These are phyloP conservation scores for Channa striata DNA, from an alignment of 2,797 vertebrate genomes.

Conservation along the genomic window DNA sequence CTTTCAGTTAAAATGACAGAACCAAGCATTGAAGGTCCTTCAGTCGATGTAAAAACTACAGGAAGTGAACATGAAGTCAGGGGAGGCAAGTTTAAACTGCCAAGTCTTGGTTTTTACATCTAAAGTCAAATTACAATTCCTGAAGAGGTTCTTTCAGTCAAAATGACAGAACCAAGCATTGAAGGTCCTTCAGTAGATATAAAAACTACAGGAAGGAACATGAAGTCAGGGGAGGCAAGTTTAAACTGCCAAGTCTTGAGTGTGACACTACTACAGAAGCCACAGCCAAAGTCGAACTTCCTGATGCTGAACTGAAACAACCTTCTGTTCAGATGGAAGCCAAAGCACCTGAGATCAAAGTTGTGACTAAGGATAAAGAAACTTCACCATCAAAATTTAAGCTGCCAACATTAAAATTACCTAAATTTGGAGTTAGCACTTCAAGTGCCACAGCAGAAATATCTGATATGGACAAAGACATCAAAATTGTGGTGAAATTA, in stretches of 20 bases:
- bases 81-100: too few species aligned
- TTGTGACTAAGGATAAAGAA: conserved; percentile 37
- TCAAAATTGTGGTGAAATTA: conserved; percentile 5
- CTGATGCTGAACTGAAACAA: too few species aligned
- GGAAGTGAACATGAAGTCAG: too few species aligned
- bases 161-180: background rate
- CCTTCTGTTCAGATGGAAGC: conserved; percentile 38
- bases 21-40: conserved; percentile 26
- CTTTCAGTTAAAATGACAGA: background rate
- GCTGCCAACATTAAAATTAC: conserved; percentile 68
- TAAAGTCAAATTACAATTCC: background rate
- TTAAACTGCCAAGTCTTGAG: background rate
- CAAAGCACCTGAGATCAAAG: conserved; percentile 35
- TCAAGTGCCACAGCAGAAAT: conserved; percentile 40
- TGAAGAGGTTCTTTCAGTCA: background rate
- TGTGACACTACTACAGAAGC: conserved; percentile 10
- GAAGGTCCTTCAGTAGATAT: conserved; percentile 13
- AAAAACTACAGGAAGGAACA: conserved; percentile 31
- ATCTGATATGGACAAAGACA: conserved; percentile 40
- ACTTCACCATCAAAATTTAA: conserved; percentile 71
- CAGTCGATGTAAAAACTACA: conserved; percentile 30
- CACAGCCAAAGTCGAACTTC: too few species aligned
- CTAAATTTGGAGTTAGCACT: conserved; percentile 58
- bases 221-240: conserved; percentile 37
- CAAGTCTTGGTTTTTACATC: too few species aligned